Base-by-base conservation (phyloP, 1,140 invertebrate species). In the Drosophila kikkawai region DNA sequence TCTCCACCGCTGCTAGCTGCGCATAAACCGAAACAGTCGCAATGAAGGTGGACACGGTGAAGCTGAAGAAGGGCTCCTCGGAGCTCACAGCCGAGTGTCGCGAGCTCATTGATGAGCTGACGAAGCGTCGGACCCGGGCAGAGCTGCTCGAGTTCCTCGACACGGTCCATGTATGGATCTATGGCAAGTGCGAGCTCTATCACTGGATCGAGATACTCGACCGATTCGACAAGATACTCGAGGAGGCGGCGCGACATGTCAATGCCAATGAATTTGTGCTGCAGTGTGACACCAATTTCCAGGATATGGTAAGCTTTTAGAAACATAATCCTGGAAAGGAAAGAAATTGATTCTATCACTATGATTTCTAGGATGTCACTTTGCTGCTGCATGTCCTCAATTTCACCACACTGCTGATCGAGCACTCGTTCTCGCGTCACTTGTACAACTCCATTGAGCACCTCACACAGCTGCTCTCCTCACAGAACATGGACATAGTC, bases 371-470 rank as follows among this genome's bases (percentile, higher is more conserved):
- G 96, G 94, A 96, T 79, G 96, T 97, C 93, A 95, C 96, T 67
- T 92, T 98, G 65, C 93, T 98, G 76, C 94, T 97, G 67, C 95
- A 95, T 93, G 96, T 97, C 57, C 94, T 98, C 13, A 96, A 96
- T 75, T 98, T 98, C 90, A 97, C 97, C 64, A 97, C 97, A 15
- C 92, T 98, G 57, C 93, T 98, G 37, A 98, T 98, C 84, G 97
- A 98, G 93, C 97, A 98, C 93, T 98, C 97, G 76, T 98, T 98
- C 92, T 98, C 97, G 12, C 94, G 97, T 63, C 97, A 98, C 93
- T 93, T 98, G 70, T 98, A 98, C 94, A 98, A 97, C 93, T 98
- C 97, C 42, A 97, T 98, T 95, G 97, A 98, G 92, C 96, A 98
- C 91, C 93, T 98, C 59, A 96, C 97, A 17, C 95, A 96, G n/a